Conservation (phyloP, 1,140 invertebrate species). For the Orius insidiosus region DNA sequence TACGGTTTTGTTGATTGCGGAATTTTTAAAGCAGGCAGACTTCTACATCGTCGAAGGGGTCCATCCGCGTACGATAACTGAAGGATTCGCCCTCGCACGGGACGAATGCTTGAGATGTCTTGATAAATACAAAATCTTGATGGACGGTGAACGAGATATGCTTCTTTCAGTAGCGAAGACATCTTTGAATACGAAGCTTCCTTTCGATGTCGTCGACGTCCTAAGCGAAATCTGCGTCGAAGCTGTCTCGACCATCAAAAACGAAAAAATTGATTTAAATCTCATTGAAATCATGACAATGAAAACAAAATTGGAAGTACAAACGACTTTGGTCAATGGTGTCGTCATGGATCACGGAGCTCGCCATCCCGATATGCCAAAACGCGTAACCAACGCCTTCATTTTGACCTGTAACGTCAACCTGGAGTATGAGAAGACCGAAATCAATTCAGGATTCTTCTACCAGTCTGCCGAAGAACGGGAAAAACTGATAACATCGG, state of each 20-base stretch:
- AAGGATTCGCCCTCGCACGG: slow-evolving; percentile 88
- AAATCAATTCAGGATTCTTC: slow-evolving; percentile 97
- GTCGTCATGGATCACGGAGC: slow-evolving; percentile 95
- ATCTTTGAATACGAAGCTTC: slow-evolving; percentile 84
- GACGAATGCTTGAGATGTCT: slow-evolving; percentile 73
- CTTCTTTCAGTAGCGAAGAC: slow-evolving; percentile 76
- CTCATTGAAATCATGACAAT: slow-evolving; percentile 99
- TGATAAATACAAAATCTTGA: slow-evolving; percentile 69
- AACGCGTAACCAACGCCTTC: slow-evolving; percentile 79
- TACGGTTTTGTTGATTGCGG: slow-evolving; percentile 93
- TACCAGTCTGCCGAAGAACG: slow-evolving; percentile 95
- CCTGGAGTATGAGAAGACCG: slow-evolving; percentile 97
- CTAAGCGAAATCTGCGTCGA: slow-evolving; percentile 48
- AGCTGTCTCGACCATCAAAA: slow-evolving; percentile 21
- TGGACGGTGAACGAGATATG: slow-evolving; percentile 55
- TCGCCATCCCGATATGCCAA: slow-evolving; percentile 99
- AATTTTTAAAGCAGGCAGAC: slow-evolving; percentile 93
- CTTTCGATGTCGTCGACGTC: slow-evolving; percentile 71
- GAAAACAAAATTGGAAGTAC: slow-evolving; percentile 90
- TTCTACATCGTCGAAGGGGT: slow-evolving; percentile 82
- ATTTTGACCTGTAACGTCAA: slow-evolving; percentile 97
- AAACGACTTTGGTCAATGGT: slow-evolving; percentile 75
- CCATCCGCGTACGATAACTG: slow-evolving; percentile 86
- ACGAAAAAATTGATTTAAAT: slow-evolving; percentile 56
- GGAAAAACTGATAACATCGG: slow-evolving; percentile 85